Evolutionary conservation across 2,113 vertebrate genomes (phyloP).

Genomic region (mouse (Mus musculus)): GRCm39 chr8:36201501-36202000

Average conservation of each 20-base stretch:
- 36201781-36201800: background rate
- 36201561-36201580: background rate
- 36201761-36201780: background rate
- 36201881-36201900: background rate
- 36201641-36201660: background rate
- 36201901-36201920: background rate
- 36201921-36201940: background rate
- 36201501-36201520: no score
- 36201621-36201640: background rate
- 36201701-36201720: background rate
- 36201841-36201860: background rate
- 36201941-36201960: background rate
- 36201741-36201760: background rate
- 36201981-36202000: background rate
- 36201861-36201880: background rate
- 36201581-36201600: background rate
- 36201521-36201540: background rate
- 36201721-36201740: background rate
- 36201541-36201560: background rate
- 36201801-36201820: background rate
- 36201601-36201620: background rate
- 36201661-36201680: background rate
- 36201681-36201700: background rate
- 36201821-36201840: no score
- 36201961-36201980: background rate